phyloP scores from a whole-genome alignment of 1,140 invertebrate species.

The Ooceraea biroi region DNA sequence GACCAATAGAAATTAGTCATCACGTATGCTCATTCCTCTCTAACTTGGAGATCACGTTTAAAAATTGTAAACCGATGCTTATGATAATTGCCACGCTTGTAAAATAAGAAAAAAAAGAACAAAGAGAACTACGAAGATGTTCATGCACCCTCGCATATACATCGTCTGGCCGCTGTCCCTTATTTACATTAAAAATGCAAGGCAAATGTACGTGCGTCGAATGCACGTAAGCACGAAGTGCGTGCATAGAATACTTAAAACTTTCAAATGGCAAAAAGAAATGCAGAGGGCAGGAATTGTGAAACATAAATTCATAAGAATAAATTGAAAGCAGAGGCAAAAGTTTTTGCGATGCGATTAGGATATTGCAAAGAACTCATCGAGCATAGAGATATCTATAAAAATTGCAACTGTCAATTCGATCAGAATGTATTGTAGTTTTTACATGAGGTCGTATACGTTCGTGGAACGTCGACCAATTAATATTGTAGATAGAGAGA shows the following conservation, averaged over 20 bases:
- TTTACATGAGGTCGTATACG: conserved; percentile 14
- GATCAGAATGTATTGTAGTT: conserved; percentile 28
- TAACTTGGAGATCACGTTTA: background rate
- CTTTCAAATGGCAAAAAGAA: background rate
- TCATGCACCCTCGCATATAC: background rate
- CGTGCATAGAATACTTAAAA: conserved; percentile 10
- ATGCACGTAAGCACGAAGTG: conserved; percentile 1
- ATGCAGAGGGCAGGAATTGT: conserved; percentile 3
- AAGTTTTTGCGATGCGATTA: background rate
- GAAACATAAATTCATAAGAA: conserved; percentile 3
- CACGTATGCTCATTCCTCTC: background rate
- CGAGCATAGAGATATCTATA: background rate
- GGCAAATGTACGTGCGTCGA: background rate
- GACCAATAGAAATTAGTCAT: conserved; percentile 18
- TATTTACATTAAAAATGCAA: conserved; percentile 53
- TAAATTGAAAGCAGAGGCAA: background rate
- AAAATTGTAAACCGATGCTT: conserved; percentile 21
- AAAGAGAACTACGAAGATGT: background rate
- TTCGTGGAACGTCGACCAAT: conserved; percentile 25
- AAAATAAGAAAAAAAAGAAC: background rate
- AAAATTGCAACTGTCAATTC: conserved; percentile 18
- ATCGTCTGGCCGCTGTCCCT: background rate
- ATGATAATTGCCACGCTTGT: conserved; percentile 10
- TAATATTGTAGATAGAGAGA: conserved; percentile 12
- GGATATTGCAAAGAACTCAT: background rate